Evolutionary conservation across 2,888 invertebrate genomes (phyloP), one percentile per base, ranked within the genome.

Genomic region (Drosophila meridiana): DNA sequence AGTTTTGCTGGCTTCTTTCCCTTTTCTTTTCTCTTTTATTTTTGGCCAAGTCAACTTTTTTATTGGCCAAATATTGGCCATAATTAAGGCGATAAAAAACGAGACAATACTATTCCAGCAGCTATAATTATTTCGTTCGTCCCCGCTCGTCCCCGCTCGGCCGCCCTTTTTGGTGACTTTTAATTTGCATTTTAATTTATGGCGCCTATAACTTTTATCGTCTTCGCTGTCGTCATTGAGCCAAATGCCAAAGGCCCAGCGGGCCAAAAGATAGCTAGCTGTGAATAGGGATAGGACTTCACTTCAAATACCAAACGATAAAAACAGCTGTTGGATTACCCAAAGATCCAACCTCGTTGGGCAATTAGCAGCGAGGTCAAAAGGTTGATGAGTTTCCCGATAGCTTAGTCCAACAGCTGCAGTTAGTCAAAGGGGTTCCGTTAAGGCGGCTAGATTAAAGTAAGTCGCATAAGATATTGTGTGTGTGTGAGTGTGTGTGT

Each of bases 181-280:
- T 87, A 84, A 87, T 84, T 85, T 85, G 85, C 84, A 85, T 87
- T 85, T 82, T 84, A 85, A 85, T 85, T 85, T 85, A 85, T 87
- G 83, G 66, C 62, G 80, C 75, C 83, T 72, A 84, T 85, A 85
- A 87, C 87, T 87, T 87, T 85, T 85, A 86, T 86, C 86, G 86
- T 40, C 42, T 42, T 42, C 80, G 82, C 28, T 36, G 58, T 59
- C 61, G 69, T 71, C 69, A 50, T 42, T 48, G 20, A 32, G 40
- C 14, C 20, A 50, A 32, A 65, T 62, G 65, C 67, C 60, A 70
- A 66, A 38, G 47, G 47, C 47, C 48, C 5, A 32, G n/a, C 50
- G 14, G 62, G 82, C 65, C 78, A 59, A 85, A 83, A 84, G 45
- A 7, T 38, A n/a, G 36, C 20, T 20, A 20, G 3, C 4, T 7